Conservation (phyloP, 2,797 vertebrate genomes). For the Amblyraja radiata region DNA sequence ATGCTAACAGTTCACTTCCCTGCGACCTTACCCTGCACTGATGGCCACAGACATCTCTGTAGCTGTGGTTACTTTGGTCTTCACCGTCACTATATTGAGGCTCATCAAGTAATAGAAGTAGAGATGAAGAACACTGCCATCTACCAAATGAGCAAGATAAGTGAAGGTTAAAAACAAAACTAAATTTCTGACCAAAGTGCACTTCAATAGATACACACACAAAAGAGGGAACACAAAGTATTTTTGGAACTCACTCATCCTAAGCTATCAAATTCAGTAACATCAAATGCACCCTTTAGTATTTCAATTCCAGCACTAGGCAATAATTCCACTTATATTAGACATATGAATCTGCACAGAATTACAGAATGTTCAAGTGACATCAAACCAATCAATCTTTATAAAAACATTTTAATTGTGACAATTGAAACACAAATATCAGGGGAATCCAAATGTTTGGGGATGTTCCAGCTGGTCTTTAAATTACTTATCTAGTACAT, state of each 20-base stretch:
- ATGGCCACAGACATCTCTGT: conserved; percentile 71
- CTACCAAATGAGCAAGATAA: conserved; percentile 52
- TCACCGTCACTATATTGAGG: conserved; percentile 92
- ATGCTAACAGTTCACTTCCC: background rate
- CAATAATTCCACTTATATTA: background rate
- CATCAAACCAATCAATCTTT: background rate
- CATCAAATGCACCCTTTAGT: background rate
- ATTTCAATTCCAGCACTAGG: background rate
- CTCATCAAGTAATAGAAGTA: conserved; percentile 92
- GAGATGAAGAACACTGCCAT: conserved; percentile 79
- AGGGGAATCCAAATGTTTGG: background rate
- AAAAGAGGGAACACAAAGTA: background rate
- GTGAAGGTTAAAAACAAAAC: background rate
- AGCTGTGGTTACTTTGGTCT: conserved; percentile 75
- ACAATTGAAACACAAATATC: background rate
- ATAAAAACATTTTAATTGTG: background rate
- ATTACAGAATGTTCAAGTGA: background rate
- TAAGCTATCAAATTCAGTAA: background rate
- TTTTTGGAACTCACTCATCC: background rate
- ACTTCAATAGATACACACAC: background rate
- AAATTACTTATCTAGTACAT: background rate
- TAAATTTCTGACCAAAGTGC: background rate
- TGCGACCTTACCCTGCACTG: conserved; percentile 73
- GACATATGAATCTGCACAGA: background rate
- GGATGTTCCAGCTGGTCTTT: background rate